Base-by-base conservation (phyloP, 1,140 invertebrate species). In the Helicoverpa zea region DNA sequence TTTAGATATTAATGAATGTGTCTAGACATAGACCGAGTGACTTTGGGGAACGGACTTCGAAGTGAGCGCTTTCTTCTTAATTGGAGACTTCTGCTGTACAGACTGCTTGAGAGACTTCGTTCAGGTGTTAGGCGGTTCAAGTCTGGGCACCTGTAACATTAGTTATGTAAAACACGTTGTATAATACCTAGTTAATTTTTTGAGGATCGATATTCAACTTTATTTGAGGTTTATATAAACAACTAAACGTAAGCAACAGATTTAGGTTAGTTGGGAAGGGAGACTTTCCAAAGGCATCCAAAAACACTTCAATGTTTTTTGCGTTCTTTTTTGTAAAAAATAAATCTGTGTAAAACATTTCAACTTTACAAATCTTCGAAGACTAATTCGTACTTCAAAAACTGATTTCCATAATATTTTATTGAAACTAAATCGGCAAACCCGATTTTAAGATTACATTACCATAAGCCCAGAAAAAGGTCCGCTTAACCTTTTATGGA, bases 61-160 rank as follows among this genome's bases (percentile, higher is more conserved):
- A 56, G 11, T 0, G 14, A n/a, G 3, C 51, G 11, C 10, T 23
- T 73, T 30, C 23, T 29, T 56, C 52, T 5, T 30, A 29, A 10
- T 3, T 9, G 51, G 10, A 14, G 16, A n/a, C 52, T 56, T 30
- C 29, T 18, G 49, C 16, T 43, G 64, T 68, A 68, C 51, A 23
- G 51, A 52, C 18, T 70, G 18, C 51, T 54, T n/a, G 52, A 56
- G 56, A 72, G 35, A 10, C 59, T 79, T 4, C 79, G 64, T 56
- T 87, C 86, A 59, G 83, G 85, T 29, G 81, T 85, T 0, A 79
- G 61, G 18, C 82, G 74, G 12, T 74, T 81, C 47, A 89, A 54
- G 56, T 89, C 87, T 72, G 87, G 86, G 76, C 88, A 87, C 79
- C 86, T 87, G 76, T 49, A 83, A 82, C 64, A n/a, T 11, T 59